Evolutionary conservation across 2,888 invertebrate species (phyloP), one percentile per base, ranked within the genome.

Genomic region (Bruchidius siliquastri): DNA sequence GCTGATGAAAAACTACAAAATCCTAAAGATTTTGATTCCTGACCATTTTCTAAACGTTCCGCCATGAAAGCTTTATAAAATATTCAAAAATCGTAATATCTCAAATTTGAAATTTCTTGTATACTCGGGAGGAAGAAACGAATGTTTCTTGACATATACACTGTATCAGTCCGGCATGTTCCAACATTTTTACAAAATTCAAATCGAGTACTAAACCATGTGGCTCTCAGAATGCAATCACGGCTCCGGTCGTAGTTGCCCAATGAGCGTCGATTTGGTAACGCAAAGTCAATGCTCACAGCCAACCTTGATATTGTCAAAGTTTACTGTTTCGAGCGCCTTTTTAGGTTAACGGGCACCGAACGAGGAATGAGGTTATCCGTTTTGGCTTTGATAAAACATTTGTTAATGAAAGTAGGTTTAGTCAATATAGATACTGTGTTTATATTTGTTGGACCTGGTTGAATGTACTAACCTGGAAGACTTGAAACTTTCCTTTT

Each of bases 271-370:
- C 49, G 49, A 49, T 80, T 78, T 77, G 76, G 77, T 77, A 79
- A 79, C 72, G 69, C 81, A 80, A 82, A 81, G 82, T 82, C 82
- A 82, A 82, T 79, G 82, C 79, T 80, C 80, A 32, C 49, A 78
- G 20, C 74, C 71, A 80, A 80, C 82, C 82, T 82, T 82, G 82
- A 82, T 82, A 82, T 82, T 82, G 82, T 79, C 79, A 79, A 81
- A 80, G 22, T 49, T 73, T 30, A 71, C 68, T 72, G 76, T 70
- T 49, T 49, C 49, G 49, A 49, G 13, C 18, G 49, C 49, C 49
- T 75, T 74, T 76, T 76, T 76, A 76, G 77, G 76, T 76, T 75
- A 76, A 73, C 70, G 68, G 72, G 21, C 71, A 26, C 2, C 49
- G 49, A 49, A 49, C 49, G 49, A 49, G 13, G 49, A 49, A 49